Percentiles rank a stretch among this genome's conserved stretches.
These are phyloP conservation scores for Proisotoma minuta DNA, from an alignment of 2,888 invertebrate species.

Conservation along the genomic window DNA sequence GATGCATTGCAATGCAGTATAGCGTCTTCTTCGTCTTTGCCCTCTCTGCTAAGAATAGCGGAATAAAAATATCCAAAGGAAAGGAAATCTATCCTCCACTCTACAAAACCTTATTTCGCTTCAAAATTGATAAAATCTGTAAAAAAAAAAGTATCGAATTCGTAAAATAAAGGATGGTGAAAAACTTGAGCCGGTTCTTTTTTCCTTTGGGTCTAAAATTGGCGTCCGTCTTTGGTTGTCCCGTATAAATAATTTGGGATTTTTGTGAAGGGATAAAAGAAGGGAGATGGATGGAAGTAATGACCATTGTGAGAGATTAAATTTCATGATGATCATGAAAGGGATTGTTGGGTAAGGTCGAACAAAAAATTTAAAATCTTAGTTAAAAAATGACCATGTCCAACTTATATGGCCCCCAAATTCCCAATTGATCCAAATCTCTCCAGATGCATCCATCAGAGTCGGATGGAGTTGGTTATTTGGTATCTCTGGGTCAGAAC, in stretches of 20 bases:
- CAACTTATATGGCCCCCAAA: constrained; percentile 6
- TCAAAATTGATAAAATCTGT: constrained; percentile 1
- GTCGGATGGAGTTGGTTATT: too few species aligned
- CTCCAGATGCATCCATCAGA: background rate
- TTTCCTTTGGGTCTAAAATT: background rate
- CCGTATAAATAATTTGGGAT: constrained; percentile 3
- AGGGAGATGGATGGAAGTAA: constrained; percentile 7
- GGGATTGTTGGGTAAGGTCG: constrained; percentile 13
- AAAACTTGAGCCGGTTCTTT: background rate
- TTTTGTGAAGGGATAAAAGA: background rate
- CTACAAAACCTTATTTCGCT: background rate
- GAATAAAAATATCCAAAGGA: background rate
- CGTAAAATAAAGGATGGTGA: background rate
- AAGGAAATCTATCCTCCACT: background rate
- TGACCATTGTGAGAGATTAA: constrained; percentile 15
- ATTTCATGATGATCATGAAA: constrained; percentile 8
- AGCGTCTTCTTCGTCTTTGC: background rate
- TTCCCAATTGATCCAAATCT: constrained; percentile 7
- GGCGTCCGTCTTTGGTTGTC: constrained; percentile 2
- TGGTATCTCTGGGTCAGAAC: background rate
- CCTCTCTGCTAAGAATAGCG: background rate
- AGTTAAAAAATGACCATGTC: constrained; percentile 13
- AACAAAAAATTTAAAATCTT: constrained; percentile 8
- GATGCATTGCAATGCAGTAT: too few species aligned
- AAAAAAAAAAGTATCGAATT: constrained; percentile 3